Conservation (phyloP, 2,797 vertebrate species). For the Carduelis carduelis region DNA sequence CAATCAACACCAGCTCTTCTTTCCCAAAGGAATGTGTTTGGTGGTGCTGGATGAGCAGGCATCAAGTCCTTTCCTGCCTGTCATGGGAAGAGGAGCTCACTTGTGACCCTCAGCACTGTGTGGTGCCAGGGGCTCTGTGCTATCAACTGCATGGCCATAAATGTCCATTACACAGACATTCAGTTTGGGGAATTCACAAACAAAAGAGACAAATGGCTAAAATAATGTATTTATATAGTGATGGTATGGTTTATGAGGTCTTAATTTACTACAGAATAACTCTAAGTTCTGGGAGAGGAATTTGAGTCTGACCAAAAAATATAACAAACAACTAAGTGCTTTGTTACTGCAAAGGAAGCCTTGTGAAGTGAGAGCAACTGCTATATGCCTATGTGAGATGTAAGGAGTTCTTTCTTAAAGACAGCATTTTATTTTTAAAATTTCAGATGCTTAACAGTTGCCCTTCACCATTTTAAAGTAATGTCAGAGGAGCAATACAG, state of each 20-base stretch:
- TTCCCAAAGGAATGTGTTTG: neutral
- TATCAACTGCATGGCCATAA: neutral
- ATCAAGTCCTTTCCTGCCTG: neutral
- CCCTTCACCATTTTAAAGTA: neutral
- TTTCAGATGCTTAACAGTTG: neutral
- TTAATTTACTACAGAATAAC: neutral
- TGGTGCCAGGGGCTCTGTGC: neutral
- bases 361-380: neutral
- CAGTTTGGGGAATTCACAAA: neutral
- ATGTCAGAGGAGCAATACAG: neutral
- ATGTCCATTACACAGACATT: neutral
- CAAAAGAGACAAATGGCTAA: slow-evolving; percentile 3
- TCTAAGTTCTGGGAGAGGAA: neutral
- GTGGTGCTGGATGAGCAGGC: neutral
- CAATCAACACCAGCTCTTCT: neutral
- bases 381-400: neutral
- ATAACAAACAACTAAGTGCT: neutral
- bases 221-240: neutral
- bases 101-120: neutral
- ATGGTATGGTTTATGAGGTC: neutral
- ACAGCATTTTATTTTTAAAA: neutral
- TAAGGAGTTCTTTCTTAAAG: neutral
- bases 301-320: neutral
- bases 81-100: neutral
- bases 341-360: neutral